A percentile compares a stretch with the other conserved stretches of the same genome.
These are phyloP conservation scores for Cyanoderma ruficeps DNA, from an alignment of 2,113 vertebrate species.

Conservation along the genomic window DNA sequence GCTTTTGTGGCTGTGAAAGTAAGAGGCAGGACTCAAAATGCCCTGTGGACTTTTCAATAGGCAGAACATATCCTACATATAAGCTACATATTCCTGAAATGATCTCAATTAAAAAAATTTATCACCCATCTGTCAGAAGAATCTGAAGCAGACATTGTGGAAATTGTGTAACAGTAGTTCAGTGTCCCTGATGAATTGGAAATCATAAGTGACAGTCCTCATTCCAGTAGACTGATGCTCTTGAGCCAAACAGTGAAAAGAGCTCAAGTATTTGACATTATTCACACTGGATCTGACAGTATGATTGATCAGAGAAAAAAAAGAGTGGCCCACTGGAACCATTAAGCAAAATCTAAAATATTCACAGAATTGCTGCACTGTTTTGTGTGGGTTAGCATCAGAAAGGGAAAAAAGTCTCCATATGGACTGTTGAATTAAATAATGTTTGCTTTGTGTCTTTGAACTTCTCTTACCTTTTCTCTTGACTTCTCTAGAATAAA, in stretches of 20 bases:
- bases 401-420: neutral
- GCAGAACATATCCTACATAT: neutral
- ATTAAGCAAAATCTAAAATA: neutral
- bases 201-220: neutral
- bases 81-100: neutral
- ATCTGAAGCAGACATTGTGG: neutral
- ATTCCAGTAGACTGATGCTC: neutral
- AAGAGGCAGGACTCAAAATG: neutral
- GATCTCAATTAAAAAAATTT: conserved; percentile 10
- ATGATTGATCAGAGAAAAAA: neutral
- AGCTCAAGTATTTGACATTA: neutral
- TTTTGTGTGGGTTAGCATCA: neutral
- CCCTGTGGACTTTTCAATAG: neutral
- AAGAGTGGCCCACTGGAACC: neutral
- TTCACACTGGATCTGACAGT: neutral
- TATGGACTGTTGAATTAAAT: neutral
- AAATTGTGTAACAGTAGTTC: neutral
- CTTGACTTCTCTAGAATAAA: neutral
- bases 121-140: neutral
- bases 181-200: neutral
- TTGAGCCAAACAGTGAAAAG: neutral
- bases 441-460: neutral
- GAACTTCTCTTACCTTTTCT: neutral
- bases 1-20: neutral
- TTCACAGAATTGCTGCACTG: neutral